These are phyloP conservation scores for Mylabris sibirica DNA, from an alignment of 2,888 invertebrate species.

Conservation along the genomic window DNA sequence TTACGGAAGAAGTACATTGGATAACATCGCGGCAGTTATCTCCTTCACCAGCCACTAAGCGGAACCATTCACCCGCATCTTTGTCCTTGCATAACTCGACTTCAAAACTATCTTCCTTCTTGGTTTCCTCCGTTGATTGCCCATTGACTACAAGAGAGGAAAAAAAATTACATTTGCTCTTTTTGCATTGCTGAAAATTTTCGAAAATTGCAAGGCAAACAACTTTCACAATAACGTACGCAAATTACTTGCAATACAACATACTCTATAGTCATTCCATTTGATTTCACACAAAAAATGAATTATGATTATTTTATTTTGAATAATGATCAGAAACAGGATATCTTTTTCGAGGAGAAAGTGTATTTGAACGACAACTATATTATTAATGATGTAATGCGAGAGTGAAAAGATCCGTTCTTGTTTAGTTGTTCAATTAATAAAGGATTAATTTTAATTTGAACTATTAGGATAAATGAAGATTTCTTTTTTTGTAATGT, in stretches of 20 bases:
- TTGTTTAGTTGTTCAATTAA: neutral
- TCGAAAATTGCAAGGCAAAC: slow-evolving; percentile 51
- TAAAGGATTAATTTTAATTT: neutral
- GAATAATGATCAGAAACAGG: neutral
- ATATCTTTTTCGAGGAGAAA: neutral
- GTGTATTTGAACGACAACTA: neutral
- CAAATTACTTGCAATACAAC: slow-evolving; percentile 35
- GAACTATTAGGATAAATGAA: neutral
- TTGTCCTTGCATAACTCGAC: slow-evolving; percentile 91
- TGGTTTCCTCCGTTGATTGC: slow-evolving; percentile 68
- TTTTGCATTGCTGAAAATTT: slow-evolving; percentile 31
- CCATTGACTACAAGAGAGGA: slow-evolving; percentile 7
- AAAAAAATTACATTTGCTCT: slow-evolving; percentile 8
- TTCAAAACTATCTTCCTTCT: slow-evolving; percentile 89
- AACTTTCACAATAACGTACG: slow-evolving; percentile 52
- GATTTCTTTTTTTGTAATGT: neutral
- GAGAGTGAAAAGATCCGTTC: neutral
- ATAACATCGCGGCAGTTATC: slow-evolving; percentile 95
- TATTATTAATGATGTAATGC: neutral
- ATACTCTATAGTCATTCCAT: slow-evolving; percentile 33
- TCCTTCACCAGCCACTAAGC: slow-evolving; percentile 86
- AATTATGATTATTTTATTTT: neutral
- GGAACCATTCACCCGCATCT: slow-evolving; percentile 95
- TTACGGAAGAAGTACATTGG: slow-evolving; percentile 91
- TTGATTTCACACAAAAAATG: slow-evolving; percentile 3